A percentile compares a stretch with the other conserved stretches of the same genome.
Evolutionary conservation across 2,797 vertebrate species (phyloP).

Genomic region (Diplodus sargus): DNA sequence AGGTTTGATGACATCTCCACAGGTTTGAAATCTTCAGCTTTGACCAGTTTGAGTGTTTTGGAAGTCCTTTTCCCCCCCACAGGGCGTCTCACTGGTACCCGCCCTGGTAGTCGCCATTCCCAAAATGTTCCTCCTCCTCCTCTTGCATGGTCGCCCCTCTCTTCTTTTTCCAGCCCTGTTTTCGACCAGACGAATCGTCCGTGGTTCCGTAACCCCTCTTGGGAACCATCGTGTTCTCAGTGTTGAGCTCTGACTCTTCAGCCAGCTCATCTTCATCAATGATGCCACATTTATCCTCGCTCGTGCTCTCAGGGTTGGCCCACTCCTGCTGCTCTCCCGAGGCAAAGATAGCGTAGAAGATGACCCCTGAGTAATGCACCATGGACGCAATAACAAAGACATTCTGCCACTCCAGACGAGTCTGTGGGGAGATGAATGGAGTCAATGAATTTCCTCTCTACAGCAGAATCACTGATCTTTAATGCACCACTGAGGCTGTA

Average conservation of each 20-base stretch:
- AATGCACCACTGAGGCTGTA: constrained; percentile 20
- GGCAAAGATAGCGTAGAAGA: constrained; percentile 98
- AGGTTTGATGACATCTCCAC: constrained; percentile 38
- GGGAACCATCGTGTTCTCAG: constrained; percentile 80
- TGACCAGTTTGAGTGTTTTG: constrained; percentile 26
- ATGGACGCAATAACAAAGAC: constrained; percentile 96
- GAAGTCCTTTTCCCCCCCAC: constrained; percentile 35
- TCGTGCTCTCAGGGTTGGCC: constrained; percentile 94
- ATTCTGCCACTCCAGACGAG: constrained; percentile 97
- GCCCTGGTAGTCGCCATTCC: constrained; percentile 89
- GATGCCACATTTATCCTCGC: constrained; percentile 95
- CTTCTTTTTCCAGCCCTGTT: constrained; percentile 86
- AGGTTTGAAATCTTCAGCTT: constrained; percentile 31
- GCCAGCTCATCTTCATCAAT: constrained; percentile 95
- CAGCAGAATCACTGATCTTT: constrained; percentile 22
- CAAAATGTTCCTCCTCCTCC: constrained; percentile 86
- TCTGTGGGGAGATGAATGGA: constrained; percentile 82
- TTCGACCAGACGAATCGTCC: constrained; percentile 84
- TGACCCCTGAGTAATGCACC: constrained; percentile 96
- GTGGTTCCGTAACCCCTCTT: constrained; percentile 92
- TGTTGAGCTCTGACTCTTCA: constrained; percentile 91
- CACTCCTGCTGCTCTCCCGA: constrained; percentile 98
- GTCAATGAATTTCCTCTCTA: constrained; percentile 39
- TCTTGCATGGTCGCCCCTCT: constrained; percentile 84
- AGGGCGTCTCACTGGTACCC: constrained; percentile 80